Conservation (phyloP, 2,797 vertebrate genomes). For the Jordanella pulchra region DNA sequence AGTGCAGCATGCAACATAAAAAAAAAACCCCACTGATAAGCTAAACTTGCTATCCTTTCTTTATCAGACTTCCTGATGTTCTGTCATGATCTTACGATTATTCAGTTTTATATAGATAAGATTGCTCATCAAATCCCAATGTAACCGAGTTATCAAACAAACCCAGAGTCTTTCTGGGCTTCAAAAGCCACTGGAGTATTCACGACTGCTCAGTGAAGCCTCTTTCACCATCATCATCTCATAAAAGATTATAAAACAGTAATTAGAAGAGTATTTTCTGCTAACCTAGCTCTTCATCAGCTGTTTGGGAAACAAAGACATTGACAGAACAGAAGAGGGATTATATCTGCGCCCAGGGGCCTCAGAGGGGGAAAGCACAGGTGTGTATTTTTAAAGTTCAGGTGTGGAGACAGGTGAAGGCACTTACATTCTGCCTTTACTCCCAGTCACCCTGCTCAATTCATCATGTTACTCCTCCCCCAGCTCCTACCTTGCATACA, state of each 20-base stretch:
- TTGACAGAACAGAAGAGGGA: slow-evolving; percentile 34
- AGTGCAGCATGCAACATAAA: slow-evolving; percentile 51
- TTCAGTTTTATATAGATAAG: slow-evolving; percentile 43
- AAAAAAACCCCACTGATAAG: slow-evolving; percentile 61
- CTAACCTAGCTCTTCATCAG: slow-evolving; percentile 25
- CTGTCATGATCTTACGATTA: slow-evolving; percentile 40
- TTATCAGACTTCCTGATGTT: slow-evolving; percentile 14
- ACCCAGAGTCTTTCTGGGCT: slow-evolving; percentile 10
- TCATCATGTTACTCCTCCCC: slow-evolving; percentile 54
- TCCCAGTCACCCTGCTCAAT: slow-evolving; percentile 49
- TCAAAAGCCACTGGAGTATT: slow-evolving; percentile 13
- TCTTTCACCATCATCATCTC: slow-evolving; percentile 43
- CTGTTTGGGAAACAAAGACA: slow-evolving; percentile 53
- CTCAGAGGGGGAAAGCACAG: slow-evolving; percentile 53
- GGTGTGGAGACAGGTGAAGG: slow-evolving; percentile 75
- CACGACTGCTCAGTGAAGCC: slow-evolving; percentile 41
- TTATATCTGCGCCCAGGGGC: slow-evolving; percentile 39
- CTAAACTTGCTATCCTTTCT: slow-evolving; percentile 22
- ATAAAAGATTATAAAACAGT: slow-evolving; percentile 40
- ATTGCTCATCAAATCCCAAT: slow-evolving; percentile 27
- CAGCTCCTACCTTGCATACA: slow-evolving; percentile 18
- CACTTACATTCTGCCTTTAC: slow-evolving; percentile 37
- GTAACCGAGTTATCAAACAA: slow-evolving; percentile 23
- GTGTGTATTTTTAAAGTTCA: slow-evolving; percentile 69
- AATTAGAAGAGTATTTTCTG: slow-evolving; percentile 49